phyloP scores from a whole-genome alignment of 2,113 vertebrate species.

The Columbina picui region DNA sequence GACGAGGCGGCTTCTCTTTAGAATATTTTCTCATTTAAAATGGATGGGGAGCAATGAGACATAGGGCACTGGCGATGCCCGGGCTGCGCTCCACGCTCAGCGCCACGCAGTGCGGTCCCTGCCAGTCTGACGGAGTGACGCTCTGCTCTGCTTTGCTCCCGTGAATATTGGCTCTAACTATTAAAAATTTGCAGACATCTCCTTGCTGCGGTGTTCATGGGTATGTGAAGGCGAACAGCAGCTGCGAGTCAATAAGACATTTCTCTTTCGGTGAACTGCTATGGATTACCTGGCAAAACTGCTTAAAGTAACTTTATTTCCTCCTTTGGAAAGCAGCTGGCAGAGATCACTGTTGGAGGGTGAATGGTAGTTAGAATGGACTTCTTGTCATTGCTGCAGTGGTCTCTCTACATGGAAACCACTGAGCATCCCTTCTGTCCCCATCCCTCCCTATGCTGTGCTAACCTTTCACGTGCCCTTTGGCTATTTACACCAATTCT shows the following conservation, averaged over 20 bases:
- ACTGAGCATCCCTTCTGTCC: background rate
- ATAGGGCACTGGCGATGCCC: accelerated
- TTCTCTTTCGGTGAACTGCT: background rate
- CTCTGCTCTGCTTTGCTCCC: background rate
- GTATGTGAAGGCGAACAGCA: background rate
- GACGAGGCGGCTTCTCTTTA: background rate
- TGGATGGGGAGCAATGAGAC: background rate
- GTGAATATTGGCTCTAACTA: background rate
- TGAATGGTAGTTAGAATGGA: background rate
- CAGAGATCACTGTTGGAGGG: background rate
- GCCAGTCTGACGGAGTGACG: accelerated
- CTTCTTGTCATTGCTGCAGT: background rate
- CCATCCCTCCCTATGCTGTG: background rate
- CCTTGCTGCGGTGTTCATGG: background rate
- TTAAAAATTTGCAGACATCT: background rate
- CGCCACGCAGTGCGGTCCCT: background rate
- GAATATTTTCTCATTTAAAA: background rate
- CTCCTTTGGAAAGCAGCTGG: background rate
- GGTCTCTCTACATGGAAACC: background rate
- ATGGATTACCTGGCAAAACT: background rate
- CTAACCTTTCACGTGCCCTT: background rate
- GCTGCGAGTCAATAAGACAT: background rate
- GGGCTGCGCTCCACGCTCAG: background rate
- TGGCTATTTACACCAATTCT: accelerated
- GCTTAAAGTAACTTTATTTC: background rate